These are phyloP conservation scores for Carpatolechia fugitivella DNA, from an alignment of 2,888 invertebrate species.

Conservation along the genomic window DNA sequence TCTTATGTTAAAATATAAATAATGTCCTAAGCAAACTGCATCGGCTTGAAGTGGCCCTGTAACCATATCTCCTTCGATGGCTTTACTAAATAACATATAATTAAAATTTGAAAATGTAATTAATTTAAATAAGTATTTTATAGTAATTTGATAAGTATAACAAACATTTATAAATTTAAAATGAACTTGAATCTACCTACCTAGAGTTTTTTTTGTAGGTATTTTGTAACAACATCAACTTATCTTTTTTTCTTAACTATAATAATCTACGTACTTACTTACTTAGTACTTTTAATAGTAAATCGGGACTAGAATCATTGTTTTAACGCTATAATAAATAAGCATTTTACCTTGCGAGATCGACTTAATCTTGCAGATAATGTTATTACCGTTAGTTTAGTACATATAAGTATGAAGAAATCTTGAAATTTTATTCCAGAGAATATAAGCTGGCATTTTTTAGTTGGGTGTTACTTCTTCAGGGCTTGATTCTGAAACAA, in stretches of 20 bases:
- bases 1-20: too few species aligned
- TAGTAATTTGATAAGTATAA: background rate
- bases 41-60: too few species aligned
- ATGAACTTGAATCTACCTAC: background rate
- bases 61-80: too few species aligned
- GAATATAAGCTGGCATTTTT: background rate
- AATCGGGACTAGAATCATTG: background rate
- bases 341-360: too few species aligned
- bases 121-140: background rate
- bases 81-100: too few species aligned
- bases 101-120: too few species aligned
- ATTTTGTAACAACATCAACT: background rate
- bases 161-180: background rate
- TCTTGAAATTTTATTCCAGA: background rate
- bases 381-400: background rate
- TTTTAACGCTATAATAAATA: too few species aligned
- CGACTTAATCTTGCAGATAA: too few species aligned
- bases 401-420: background rate
- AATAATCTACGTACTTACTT: background rate
- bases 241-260: background rate
- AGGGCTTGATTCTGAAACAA: slow-evolving; percentile 54
- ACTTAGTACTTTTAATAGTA: background rate
- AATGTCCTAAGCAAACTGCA: too few species aligned
- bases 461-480: slow-evolving; percentile 27
- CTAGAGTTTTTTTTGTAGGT: background rate